These are phyloP conservation scores for Panonychus citri DNA, from an alignment of 1,140 invertebrate species.

Conservation along the genomic window DNA sequence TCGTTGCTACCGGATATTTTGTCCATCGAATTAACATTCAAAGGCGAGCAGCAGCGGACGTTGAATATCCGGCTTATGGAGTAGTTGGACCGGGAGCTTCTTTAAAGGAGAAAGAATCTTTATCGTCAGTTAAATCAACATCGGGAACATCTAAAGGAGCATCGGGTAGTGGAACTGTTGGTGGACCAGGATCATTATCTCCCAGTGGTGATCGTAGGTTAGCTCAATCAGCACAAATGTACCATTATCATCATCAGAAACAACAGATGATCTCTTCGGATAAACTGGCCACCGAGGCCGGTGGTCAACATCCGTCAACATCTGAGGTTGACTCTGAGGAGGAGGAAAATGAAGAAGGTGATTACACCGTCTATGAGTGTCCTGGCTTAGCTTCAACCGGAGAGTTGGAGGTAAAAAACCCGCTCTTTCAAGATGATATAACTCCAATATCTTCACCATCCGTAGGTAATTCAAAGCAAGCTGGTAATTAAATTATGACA, in stretches of 20 bases:
- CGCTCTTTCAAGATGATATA: constrained; percentile 67
- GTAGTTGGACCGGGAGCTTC: constrained; percentile 77
- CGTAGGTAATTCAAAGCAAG: background rate
- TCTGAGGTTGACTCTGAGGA: constrained; percentile 73
- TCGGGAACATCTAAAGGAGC: background rate
- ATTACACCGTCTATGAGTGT: constrained; percentile 95
- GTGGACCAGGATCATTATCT: background rate
- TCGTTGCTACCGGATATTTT: constrained; percentile 45
- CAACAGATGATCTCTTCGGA: constrained; percentile 59
- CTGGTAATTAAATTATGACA: background rate
- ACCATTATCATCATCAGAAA: constrained; percentile 95
- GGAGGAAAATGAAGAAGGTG: constrained; percentile 68
- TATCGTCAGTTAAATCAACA: background rate
- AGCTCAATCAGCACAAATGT: constrained; percentile 92
- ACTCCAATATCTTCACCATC: background rate
- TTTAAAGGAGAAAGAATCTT: background rate
- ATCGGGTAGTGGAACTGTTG: too few relatives aligned
- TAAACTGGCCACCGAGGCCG: constrained; percentile 23
- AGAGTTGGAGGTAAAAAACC: constrained; percentile 96
- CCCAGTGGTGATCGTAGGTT: constrained; percentile 45
- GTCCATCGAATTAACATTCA: constrained; percentile 64
- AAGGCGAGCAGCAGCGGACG: constrained; percentile 65
- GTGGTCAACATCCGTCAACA: constrained; percentile 40
- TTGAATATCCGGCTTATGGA: constrained; percentile 86
- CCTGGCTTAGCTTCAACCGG: constrained; percentile 81